A percentile compares a stretch with the other conserved stretches of the same genome.
Evolutionary conservation across 2,888 invertebrate genomes (phyloP).

Genomic region (Ectropis crepuscularia): DNA sequence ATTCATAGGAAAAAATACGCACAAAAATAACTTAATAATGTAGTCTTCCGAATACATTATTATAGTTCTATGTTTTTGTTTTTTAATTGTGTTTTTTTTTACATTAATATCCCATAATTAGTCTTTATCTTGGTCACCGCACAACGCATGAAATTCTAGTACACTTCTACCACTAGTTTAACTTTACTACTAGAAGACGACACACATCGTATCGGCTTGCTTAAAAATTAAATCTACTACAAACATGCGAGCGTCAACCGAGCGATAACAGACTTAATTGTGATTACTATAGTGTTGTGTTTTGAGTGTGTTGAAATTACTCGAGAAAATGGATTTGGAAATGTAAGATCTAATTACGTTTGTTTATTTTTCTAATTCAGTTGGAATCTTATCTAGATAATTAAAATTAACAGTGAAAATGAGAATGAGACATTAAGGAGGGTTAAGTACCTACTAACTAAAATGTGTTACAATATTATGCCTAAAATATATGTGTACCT

Average conservation of each 20-base stretch:
- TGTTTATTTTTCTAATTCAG: background rate
- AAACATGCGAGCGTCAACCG: conserved; percentile 4
- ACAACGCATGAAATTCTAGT: conserved; percentile 15
- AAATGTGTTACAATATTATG: too few species aligned
- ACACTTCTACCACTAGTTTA: conserved; percentile 16
- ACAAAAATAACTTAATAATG: too few species aligned
- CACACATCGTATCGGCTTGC: conserved; percentile 11
- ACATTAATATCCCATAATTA: background rate
- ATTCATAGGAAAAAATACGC: too few species aligned
- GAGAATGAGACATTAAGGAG: too few species aligned
- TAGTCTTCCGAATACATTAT: too few species aligned
- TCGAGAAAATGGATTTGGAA: conserved; percentile 29
- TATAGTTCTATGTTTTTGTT: too few species aligned
- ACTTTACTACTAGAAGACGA: conserved; percentile 15
- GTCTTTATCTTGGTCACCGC: conserved; percentile 13
- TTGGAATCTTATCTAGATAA: too few species aligned
- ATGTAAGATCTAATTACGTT: conserved; percentile 22
- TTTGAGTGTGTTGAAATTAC: conserved; percentile 1
- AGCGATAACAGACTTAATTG: conserved; percentile 9
- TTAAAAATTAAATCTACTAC: conserved; percentile 4
- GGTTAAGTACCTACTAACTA: too few species aligned
- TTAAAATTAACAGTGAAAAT: too few species aligned
- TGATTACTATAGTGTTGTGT: conserved; percentile 8
- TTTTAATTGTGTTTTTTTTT: background rate
- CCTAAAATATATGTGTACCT: too few species aligned